These are phyloP conservation scores for Lycorma delicatula DNA, from an alignment of 1,140 invertebrate species.

Conservation along the genomic window DNA sequence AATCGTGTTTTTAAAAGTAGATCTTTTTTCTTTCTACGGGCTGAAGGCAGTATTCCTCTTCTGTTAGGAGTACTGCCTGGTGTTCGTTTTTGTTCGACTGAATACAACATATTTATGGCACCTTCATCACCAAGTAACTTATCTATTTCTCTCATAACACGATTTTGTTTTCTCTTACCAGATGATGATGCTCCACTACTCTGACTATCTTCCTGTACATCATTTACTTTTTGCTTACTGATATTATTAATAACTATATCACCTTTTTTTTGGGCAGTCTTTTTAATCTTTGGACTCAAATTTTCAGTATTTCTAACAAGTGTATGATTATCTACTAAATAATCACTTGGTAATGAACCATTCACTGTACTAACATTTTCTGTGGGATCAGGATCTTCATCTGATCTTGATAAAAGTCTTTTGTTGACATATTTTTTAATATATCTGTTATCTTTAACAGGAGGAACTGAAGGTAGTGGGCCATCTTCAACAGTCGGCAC, in stretches of 20 bases:
- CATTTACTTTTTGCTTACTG: too few relatives aligned
- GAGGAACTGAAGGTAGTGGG: background rate
- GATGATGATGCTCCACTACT: too few relatives aligned
- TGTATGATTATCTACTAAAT: too few relatives aligned
- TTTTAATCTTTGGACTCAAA: background rate
- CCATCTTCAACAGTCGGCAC: background rate
- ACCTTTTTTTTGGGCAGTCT: background rate
- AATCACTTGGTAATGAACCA: too few relatives aligned
- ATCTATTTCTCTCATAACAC: slow-evolving; percentile 55
- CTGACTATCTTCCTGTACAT: too few relatives aligned
- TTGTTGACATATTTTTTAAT: slow-evolving; percentile 4
- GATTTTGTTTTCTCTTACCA: background rate
- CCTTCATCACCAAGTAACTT: slow-evolving; percentile 72
- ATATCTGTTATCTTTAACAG: background rate
- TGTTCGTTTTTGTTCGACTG: slow-evolving; percentile 47
- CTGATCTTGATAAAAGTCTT: slow-evolving; percentile 6
- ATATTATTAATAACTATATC: too few relatives aligned
- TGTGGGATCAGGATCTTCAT: slow-evolving; percentile 21
- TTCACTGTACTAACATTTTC: too few relatives aligned
- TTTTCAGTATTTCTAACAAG: background rate
- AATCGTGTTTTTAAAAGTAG: slow-evolving; percentile 36
- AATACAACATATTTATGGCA: slow-evolving; percentile 73
- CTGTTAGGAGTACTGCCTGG: slow-evolving; percentile 17
- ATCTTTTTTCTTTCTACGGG: slow-evolving; percentile 30
- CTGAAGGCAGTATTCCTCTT: slow-evolving; percentile 33